Percentiles rank a stretch among this genome's conserved stretches.
phyloP scores from a whole-genome alignment of 2,888 invertebrate genomes.

The Homarus gammarus region DNA sequence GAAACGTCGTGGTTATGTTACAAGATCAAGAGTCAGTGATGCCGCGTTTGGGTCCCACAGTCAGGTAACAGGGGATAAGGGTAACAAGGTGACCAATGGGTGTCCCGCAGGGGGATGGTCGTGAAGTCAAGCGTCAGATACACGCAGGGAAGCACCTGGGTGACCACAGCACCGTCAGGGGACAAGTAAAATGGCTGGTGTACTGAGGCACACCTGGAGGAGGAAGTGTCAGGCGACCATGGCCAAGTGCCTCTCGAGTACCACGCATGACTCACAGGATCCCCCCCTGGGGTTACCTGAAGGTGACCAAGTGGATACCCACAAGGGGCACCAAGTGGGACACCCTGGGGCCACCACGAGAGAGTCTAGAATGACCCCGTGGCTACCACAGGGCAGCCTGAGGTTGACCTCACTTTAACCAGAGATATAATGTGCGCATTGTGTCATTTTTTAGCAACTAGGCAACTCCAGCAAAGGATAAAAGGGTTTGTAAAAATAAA shows the following conservation, averaged over 20 bases:
- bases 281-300: neutral
- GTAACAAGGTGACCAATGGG: constrained; percentile 37
- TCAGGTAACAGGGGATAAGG: constrained; percentile 63
- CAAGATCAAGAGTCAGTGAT: constrained; percentile 51
- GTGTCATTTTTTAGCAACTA: constrained; percentile 40
- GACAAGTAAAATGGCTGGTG: neutral
- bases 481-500: constrained; percentile 6
- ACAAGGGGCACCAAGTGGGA: neutral
- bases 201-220: no score
- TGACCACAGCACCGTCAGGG: neutral
- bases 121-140: no score
- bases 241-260: no score
- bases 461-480: constrained; percentile 44
- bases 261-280: neutral
- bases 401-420: constrained; percentile 53
- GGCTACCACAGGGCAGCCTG: constrained; percentile 8
- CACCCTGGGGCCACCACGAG: neutral
- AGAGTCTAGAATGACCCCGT: neutral
- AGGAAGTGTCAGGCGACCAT: no score
- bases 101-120: neutral
- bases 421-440: constrained; percentile 60
- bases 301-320: neutral
- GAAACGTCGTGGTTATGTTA: constrained; percentile 61
- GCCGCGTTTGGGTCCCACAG: constrained; percentile 56
- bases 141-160: neutral